Evolutionary conservation across 2,113 vertebrate genomes (phyloP).

Genomic region (Macroglossus sobrinus): DNA sequence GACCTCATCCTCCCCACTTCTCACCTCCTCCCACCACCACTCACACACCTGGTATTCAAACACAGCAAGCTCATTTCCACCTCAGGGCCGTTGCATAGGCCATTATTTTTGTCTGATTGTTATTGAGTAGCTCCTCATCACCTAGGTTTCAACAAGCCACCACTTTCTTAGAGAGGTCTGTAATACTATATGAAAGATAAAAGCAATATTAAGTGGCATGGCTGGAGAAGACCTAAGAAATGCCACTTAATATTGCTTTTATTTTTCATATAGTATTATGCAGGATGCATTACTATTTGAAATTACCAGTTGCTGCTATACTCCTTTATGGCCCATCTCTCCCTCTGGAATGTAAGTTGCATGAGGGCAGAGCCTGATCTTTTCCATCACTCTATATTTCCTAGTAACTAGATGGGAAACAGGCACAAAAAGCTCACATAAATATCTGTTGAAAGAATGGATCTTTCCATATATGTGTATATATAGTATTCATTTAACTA

Average conservation of each 20-base stretch:
- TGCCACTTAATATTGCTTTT: neutral
- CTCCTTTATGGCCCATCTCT: neutral
- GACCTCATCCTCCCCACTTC: rapidly evolving
- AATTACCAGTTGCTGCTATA: neutral
- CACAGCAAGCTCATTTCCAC: neutral
- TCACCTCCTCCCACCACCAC: rapidly evolving
- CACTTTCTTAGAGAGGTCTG: neutral
- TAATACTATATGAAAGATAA: too few relatives aligned
- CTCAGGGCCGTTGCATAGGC: neutral
- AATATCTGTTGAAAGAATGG: neutral
- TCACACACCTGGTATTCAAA: neutral
- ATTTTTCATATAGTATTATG: neutral
- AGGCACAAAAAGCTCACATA: neutral
- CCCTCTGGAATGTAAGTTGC: neutral
- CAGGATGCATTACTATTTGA: neutral
- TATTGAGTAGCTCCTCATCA: neutral
- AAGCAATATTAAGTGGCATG: too few relatives aligned
- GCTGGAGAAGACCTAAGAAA: too few relatives aligned
- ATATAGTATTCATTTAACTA: neutral
- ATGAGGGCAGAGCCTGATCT: neutral
- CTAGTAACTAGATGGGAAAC: neutral
- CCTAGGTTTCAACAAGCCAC: neutral
- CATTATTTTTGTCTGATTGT: neutral
- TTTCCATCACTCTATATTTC: too few relatives aligned
- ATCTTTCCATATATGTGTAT: neutral